Conservation (phyloP, 2,113 vertebrate genomes). For the Brachypodius melanocephalos region DNA sequence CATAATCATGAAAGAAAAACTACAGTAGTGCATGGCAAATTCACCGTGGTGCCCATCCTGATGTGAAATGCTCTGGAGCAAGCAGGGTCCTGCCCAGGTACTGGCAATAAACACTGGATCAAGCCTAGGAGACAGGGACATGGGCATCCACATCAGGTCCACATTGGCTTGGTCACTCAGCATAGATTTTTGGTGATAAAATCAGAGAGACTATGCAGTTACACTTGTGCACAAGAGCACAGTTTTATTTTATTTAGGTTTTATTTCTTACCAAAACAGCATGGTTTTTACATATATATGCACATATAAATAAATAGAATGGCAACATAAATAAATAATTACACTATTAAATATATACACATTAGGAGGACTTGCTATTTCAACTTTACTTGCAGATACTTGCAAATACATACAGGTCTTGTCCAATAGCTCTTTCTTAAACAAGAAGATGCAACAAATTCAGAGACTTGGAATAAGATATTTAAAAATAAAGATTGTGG, state of each 20-base stretch:
- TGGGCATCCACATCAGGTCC: neutral
- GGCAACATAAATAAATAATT: neutral
- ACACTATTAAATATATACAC: neutral
- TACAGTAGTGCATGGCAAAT: neutral
- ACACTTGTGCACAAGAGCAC: neutral
- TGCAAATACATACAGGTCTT: neutral
- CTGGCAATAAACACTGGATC: neutral
- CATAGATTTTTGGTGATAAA: neutral
- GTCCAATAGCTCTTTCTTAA: neutral
- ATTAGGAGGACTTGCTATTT: neutral
- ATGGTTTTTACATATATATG: neutral
- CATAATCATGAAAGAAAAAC: neutral
- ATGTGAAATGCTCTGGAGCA: accelerated
- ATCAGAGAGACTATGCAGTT: neutral
- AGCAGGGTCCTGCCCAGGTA: neutral
- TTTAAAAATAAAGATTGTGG: neutral
- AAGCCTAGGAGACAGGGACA: neutral
- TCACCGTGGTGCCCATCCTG: neutral
- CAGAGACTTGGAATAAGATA: neutral
- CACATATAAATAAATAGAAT: neutral
- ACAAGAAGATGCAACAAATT: neutral
- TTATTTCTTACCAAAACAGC: neutral
- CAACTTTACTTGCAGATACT: neutral
- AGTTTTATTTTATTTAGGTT: neutral
- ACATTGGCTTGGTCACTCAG: neutral